A percentile compares a stretch with the other conserved stretches of the same genome.
phyloP scores from a whole-genome alignment of 2,888 invertebrate genomes.

The Daptonema setosum region DNA sequence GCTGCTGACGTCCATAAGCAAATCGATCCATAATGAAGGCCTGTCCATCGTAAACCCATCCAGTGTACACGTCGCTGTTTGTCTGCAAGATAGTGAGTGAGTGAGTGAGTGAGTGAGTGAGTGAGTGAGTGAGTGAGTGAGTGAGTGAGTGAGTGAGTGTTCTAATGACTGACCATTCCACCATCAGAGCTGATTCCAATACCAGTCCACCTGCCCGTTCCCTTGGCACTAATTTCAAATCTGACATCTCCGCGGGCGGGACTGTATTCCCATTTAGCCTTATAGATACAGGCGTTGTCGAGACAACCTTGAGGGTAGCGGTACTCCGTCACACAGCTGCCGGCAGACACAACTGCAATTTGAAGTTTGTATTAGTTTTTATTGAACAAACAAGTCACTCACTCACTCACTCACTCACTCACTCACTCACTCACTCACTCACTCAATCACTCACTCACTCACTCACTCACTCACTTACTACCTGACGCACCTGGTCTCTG shows the following conservation, averaged over 20 bases:
- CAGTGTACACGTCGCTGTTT: conserved; percentile 24
- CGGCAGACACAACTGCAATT: not conserved
- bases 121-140: not conserved
- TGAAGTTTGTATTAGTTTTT: not conserved
- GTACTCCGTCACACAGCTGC: conserved; percentile 21
- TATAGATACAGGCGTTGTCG: conserved; percentile 22
- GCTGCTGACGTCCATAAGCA: conserved; percentile 24
- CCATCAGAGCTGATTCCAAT: conserved; percentile 23
- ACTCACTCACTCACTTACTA: not conserved
- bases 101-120: not conserved
- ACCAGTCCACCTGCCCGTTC: conserved; percentile 27
- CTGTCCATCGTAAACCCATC: conserved; percentile 24
- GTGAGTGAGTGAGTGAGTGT: not conserved
- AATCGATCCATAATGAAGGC: conserved; percentile 24
- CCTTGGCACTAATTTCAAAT: conserved; percentile 24
- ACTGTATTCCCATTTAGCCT: conserved; percentile 22
- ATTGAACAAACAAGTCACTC: not conserved
- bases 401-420: not conserved
- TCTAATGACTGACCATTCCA: conserved; percentile 8
- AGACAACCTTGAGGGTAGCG: conserved; percentile 22
- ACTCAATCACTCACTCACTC: too few species aligned
- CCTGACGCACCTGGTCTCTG: not conserved
- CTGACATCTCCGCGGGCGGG: conserved; percentile 15
- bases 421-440: not conserved
- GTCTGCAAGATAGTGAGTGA: conserved; percentile 9